Evolutionary conservation across 2,888 invertebrate species (phyloP).

Genomic region (Hermodice carunculata): DNA sequence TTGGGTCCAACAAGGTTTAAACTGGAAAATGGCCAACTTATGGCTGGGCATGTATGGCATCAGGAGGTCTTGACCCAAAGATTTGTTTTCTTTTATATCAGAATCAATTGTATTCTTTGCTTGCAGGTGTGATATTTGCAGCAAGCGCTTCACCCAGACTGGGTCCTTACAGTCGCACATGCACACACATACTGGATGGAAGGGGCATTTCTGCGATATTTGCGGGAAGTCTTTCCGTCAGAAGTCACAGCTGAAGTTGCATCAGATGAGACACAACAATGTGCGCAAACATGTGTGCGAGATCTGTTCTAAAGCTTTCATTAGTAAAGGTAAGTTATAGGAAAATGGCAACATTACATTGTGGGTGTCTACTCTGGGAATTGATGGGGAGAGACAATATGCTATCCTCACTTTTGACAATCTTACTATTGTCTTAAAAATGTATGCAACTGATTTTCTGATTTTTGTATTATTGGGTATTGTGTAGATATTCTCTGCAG

Average conservation of each 20-base stretch:
- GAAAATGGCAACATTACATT: too few relatives aligned
- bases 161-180: constrained; percentile 97
- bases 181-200: constrained; percentile 93
- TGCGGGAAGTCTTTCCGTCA: constrained; percentile 89
- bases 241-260: constrained; percentile 94
- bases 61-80: too few relatives aligned
- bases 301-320: constrained; percentile 77
- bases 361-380: too few relatives aligned
- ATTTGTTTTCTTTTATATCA: neutral
- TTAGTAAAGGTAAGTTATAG: constrained; percentile 65
- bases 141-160: constrained; percentile 77
- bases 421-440: too few relatives aligned
- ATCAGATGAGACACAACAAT: constrained; percentile 97
- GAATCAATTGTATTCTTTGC: constrained; percentile 19
- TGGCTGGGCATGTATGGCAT: too few relatives aligned
- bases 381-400: too few relatives aligned
- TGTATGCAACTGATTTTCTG: too few relatives aligned
- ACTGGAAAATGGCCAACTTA: too few relatives aligned
- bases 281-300: constrained; percentile 93
- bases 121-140: constrained; percentile 60
- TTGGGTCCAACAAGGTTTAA: too few relatives aligned
- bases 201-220: constrained; percentile 93
- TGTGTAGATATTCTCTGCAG: too few relatives aligned
- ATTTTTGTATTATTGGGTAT: too few relatives aligned
- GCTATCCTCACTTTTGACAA: too few relatives aligned